phyloP scores from a whole-genome alignment of 2,888 invertebrate species.

The Agrypnus murinus region DNA sequence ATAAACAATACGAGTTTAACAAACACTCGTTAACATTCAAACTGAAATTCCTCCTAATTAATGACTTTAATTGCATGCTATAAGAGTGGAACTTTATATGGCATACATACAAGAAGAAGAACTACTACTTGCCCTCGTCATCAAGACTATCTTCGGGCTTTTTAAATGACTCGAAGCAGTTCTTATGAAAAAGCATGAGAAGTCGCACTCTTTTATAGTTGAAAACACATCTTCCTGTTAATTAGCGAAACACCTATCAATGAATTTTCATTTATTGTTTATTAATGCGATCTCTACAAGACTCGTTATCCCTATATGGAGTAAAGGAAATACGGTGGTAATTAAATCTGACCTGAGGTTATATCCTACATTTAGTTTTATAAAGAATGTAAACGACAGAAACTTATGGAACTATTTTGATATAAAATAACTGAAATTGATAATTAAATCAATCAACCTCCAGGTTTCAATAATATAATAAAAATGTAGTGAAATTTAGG shows the following conservation, averaged over 20 bases:
- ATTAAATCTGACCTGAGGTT: too few relatives aligned
- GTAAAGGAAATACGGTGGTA: too few relatives aligned
- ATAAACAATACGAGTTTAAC: constrained; percentile 45
- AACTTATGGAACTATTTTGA: too few relatives aligned
- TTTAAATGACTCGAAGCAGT: not conserved
- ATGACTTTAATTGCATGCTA: constrained; percentile 47
- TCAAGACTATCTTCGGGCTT: constrained; percentile 15
- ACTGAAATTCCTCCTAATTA: constrained; percentile 50
- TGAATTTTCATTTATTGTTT: constrained; percentile 4
- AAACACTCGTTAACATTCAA: constrained; percentile 37
- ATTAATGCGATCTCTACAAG: too few relatives aligned
- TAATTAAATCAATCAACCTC: too few relatives aligned
- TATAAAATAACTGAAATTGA: too few relatives aligned
- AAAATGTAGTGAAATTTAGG: too few relatives aligned
- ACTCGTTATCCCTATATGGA: too few relatives aligned
- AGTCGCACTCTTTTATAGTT: constrained; percentile 20
- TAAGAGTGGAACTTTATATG: constrained; percentile 42
- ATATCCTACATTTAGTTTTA: too few relatives aligned
- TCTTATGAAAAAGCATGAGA: not conserved
- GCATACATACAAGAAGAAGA: constrained; percentile 26
- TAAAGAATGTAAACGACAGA: too few relatives aligned
- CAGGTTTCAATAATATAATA: too few relatives aligned
- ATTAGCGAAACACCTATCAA: constrained; percentile 31
- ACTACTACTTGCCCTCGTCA: constrained; percentile 24
- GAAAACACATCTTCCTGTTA: constrained; percentile 20